Percentiles rank a stretch among this genome's conserved stretches.
These are phyloP conservation scores for Empidonax alnorum DNA, from an alignment of 2,113 vertebrate species.

Conservation along the genomic window DNA sequence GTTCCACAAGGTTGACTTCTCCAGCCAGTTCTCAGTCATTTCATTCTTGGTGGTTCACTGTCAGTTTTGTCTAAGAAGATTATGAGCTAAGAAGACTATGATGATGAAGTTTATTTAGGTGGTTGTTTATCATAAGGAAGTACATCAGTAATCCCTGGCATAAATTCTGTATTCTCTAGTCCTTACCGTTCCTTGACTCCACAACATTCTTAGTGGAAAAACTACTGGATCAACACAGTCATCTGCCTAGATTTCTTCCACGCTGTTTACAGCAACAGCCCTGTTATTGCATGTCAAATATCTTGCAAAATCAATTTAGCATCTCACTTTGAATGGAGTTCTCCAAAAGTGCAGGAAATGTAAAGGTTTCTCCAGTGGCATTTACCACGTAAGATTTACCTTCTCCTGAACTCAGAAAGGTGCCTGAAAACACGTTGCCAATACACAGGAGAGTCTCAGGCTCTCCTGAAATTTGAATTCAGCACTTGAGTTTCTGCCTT, in stretches of 20 bases:
- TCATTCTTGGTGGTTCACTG: background rate
- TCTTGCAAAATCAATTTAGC: background rate
- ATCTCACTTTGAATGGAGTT: background rate
- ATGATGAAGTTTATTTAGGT: background rate
- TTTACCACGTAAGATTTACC: background rate
- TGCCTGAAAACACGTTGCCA: background rate
- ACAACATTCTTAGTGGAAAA: background rate
- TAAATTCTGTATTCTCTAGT: background rate
- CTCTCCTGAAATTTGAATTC: background rate
- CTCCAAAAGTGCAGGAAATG: background rate
- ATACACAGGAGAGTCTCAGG: accelerated
- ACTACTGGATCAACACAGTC: accelerated
- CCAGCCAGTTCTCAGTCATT: background rate
- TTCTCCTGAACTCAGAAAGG: background rate
- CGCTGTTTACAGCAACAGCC: background rate
- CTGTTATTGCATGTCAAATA: background rate
- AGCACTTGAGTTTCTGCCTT: background rate
- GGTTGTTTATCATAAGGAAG: background rate
- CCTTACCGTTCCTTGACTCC: background rate
- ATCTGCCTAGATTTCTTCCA: background rate
- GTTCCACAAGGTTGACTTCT: background rate
- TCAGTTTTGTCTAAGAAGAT: background rate
- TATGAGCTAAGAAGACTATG: background rate
- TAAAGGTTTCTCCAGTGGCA: background rate
- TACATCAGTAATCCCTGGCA: background rate